Base-by-base conservation (phyloP, 2,888 invertebrate species). In the Diogma glabrata region DNA sequence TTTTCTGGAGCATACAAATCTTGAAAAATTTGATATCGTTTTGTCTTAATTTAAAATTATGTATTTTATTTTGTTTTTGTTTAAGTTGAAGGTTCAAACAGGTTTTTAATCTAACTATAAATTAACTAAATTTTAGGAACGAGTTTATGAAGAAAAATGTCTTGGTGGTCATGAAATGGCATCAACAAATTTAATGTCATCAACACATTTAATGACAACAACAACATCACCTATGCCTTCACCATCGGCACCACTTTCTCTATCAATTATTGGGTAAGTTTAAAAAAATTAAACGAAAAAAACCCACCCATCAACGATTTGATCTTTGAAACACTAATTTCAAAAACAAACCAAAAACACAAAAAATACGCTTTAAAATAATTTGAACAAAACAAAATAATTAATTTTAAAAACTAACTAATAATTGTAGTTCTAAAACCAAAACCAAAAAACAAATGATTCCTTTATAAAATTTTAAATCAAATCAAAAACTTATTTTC, bases 211-310 rank as follows among this genome's bases (percentile, higher is more conserved):
- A 40, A 53, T 51, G 26, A 65, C 69, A 19, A 61, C 67, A 28
- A 65, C 67, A 38, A 66, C 70, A 45, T 67, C 69, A n/a, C 67
- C 69, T 48, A 65, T 66, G 61, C 64, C 67, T 50, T 69, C 69
- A 47, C 67, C 68, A 22, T 65, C 66, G 22, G 65, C 61, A 47
- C 51, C 45, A 9, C 33, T 54, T 19, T 47, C 55, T n/a, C 38
- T 56, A 10, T 54, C 55, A 4, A 56, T 54, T 19, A 56, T 56
- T 24, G 55, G 55, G 20, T 56, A 52, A 53, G 47, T 19, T 17
- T 22, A n/a, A 14, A 22, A 43, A 22, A 14, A 38, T 38, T 16
- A 38, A 22, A 43, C 5, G 10, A 14, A 43, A n/a, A 22, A 28
- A 20, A 43, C 20, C 23, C 3, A 22, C 10, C n/a, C 12, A 43